Evolutionary conservation across 2,113 vertebrate genomes (phyloP), one percentile per base, ranked within the genome.

Genomic region (Eptesicus fuscus): DNA sequence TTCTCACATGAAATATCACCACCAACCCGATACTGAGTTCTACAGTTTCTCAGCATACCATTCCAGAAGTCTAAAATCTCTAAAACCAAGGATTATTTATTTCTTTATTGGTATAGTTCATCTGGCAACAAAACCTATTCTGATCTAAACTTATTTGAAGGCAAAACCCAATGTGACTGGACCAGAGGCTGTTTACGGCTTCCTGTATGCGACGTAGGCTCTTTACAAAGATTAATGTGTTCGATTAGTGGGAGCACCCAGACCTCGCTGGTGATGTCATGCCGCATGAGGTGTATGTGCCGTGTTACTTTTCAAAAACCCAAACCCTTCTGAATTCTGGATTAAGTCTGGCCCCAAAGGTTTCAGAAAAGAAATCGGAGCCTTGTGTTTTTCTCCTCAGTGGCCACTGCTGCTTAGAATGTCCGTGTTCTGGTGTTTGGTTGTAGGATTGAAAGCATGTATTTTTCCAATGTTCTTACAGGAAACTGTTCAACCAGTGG

Each of bases 251-350:
- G n/a, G 35, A 2, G 14, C 10, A 16, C 28, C 53, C 16, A 10
- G n/a, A 25, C 23, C 49, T 49, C 7, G n/a, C 28, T 37, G 37
- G 35, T 7, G 35, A 37, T 5, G 37, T 1, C 2, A 5, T 0
- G 40, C 4, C 13, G 9, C 30, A 67, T 3, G 9, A 0, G 0
- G 12, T n/a, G 7, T n/a, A 4, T 9, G 32, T 0, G 4, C 73
- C 37, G 9, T 1, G 9, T n/a, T 40, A 59, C 44, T 74, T 88
- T 37, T 35, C 23, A 20, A 61, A 95, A 84, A n/a, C 69, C 40
- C 51, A 30, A 69, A 47, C 25, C 78, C 84, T 63, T 91, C 53
- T 18, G 63, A 77, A 79, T 37, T 84, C 73, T 17, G 51, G 40
- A 85, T 42, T 37, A 47, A 67, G 13, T 40, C 9, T 7, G 73